Evolutionary conservation across 1,140 invertebrate genomes (phyloP), one percentile per base, ranked within the genome.

Genomic region (Nephotettix cincticeps): DNA sequence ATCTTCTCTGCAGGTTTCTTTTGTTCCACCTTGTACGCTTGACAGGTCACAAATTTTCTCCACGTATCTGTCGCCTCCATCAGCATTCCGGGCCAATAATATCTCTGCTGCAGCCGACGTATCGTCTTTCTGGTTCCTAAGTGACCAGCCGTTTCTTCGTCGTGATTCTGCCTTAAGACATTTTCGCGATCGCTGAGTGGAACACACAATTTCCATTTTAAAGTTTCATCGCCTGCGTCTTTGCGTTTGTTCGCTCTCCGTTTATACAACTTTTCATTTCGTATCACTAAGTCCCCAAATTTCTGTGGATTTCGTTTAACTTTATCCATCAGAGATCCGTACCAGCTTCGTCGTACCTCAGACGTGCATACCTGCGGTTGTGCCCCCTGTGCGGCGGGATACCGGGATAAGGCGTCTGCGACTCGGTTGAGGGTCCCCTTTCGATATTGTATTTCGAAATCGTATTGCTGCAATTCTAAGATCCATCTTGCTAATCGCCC

Each of bases 361-460:
- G 2, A n/a, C 21, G 14, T 54, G 6, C 47, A n/a, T 4, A 58
- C 54, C 1, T 25, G 21, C 14, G 27, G 9, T 21, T 32, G 1
- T 1, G 11, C 32, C 19, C 2, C 17, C 27, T 58, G 21, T 36
- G n/a, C 2, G 0, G n/a, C n/a, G 32, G 36, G 23, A 30, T 47
- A 14, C 21, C 63, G 25, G 0, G 40, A 54, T 1, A 71, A 51
- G 0, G 77, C 76, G 72, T 83, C 80, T 27, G 80, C 76, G 0
- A 80, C 78, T 1, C 73, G 28, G 72, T 81, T 80, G 14, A 67
- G 40, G n/a, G 64, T 75, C 1, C 81, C 80, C 65, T 77, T 77
- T n/a, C 79, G 61, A 70, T 82, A 77, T 0, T 73, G 32, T 1
- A 83, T 77, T 0, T 80, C 74, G 32, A 81, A 81, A 70, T 77